Conservation (phyloP, 2,113 vertebrate genomes). For the Cavia porcellus region DNA sequence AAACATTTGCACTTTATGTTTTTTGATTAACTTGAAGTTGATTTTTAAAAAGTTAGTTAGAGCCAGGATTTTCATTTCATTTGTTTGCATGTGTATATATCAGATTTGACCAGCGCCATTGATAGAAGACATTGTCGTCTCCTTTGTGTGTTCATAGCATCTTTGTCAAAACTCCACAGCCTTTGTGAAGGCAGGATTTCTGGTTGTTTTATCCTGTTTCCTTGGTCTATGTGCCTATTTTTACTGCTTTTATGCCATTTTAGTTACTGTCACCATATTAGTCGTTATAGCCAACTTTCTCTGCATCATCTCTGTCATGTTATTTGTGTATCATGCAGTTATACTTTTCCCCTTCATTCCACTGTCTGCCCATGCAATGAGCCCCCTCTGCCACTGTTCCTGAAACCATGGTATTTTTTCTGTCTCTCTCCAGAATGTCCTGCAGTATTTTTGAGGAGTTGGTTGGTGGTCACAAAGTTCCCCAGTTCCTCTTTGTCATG, state of each 20-base stretch:
- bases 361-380: no score
- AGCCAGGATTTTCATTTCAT: neutral
- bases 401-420: no score
- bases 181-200: neutral
- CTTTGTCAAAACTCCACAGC: neutral
- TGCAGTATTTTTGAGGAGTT: no score
- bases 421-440: no score
- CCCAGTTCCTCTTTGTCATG: no score
- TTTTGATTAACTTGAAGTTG: neutral
- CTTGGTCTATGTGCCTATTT: neutral
- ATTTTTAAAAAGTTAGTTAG: neutral
- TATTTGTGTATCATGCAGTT: no score
- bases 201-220: neutral
- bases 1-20: neutral
- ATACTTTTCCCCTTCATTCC: no score
- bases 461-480: no score
- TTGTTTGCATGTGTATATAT: neutral
- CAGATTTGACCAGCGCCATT: neutral
- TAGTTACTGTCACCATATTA: neutral
- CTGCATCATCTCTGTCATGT: no score
- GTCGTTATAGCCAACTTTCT: no score
- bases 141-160: neutral
- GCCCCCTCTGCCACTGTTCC: no score
- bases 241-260: neutral
- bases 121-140: neutral